Evolutionary conservation across 2,888 invertebrate genomes (phyloP).

Genomic region (Helicoverpa assulta): DNA sequence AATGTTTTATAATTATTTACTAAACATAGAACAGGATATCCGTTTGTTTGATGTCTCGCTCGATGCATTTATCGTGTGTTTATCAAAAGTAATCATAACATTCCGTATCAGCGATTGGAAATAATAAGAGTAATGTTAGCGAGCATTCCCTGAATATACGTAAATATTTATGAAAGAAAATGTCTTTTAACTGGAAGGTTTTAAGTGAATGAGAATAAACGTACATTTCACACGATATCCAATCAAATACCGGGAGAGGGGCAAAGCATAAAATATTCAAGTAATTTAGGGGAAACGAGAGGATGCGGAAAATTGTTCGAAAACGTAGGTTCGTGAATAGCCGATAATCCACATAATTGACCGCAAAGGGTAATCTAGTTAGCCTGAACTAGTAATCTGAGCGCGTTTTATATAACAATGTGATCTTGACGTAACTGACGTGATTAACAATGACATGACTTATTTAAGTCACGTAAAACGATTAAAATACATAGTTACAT

Average conservation of each 20-base stretch:
- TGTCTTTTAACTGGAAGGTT: constrained; percentile 37
- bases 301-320: constrained; percentile 27
- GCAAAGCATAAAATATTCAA: constrained; percentile 49
- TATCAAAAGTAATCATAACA: constrained; percentile 36
- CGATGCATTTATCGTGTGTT: constrained; percentile 50
- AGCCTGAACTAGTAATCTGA: constrained; percentile 18
- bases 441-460: no score
- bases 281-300: constrained; percentile 47
- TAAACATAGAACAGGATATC: constrained; percentile 45
- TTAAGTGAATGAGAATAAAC: constrained; percentile 7
- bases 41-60: constrained; percentile 41
- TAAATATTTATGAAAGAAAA: constrained; percentile 45
- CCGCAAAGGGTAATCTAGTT: constrained; percentile 30
- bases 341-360: constrained; percentile 44
- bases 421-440: background rate
- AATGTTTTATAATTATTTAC: constrained; percentile 40
- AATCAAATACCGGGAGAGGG: constrained; percentile 26
- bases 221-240: constrained; percentile 20
- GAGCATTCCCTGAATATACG: constrained; percentile 34
- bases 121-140: constrained; percentile 45
- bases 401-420: background rate
- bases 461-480: no score
- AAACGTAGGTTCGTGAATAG: constrained; percentile 34
- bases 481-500: no score
- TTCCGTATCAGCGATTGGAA: constrained; percentile 51